Evolutionary conservation across 1,140 invertebrate species (phyloP).

Genomic region (Papilio dardanus): DNA sequence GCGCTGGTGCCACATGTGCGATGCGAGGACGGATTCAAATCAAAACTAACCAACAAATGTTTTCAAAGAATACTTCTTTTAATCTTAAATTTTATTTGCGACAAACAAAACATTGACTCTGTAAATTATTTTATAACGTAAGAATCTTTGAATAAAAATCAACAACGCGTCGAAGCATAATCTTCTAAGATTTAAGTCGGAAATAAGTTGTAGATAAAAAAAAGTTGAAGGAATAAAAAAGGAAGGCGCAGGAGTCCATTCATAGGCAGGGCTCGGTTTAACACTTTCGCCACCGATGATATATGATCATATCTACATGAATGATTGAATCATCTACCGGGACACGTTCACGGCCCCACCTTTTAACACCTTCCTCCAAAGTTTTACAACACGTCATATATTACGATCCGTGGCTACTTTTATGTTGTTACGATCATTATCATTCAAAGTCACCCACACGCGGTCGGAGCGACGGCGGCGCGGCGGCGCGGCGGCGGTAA

Average conservation of each 20-base stretch:
- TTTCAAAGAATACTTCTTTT: constrained; percentile 40
- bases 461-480: constrained; percentile 44
- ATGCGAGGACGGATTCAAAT: constrained; percentile 41
- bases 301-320: constrained; percentile 77
- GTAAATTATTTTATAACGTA: constrained; percentile 34
- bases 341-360: constrained; percentile 69
- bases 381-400: constrained; percentile 76
- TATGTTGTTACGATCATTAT: constrained; percentile 77
- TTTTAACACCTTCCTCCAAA: constrained; percentile 79
- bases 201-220: constrained; percentile 58
- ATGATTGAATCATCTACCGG: constrained; percentile 77
- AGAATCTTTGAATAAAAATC: constrained; percentile 38
- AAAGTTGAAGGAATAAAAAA: constrained; percentile 62
- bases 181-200: constrained; percentile 6
- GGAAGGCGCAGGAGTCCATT: constrained; percentile 54
- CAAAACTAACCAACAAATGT: constrained; percentile 40
- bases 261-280: constrained; percentile 55
- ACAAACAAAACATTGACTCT: constrained; percentile 2
- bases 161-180: constrained; percentile 17
- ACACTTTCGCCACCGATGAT: constrained; percentile 76
- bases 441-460: constrained; percentile 74
- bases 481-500: constrained; percentile 17
- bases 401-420: constrained; percentile 73
- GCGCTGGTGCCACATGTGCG: constrained; percentile 50
- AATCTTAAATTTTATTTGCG: constrained; percentile 42